A percentile compares a stretch with the other conserved stretches of the same genome.
Evolutionary conservation across 2,888 invertebrate genomes (phyloP).

Genomic region (Graphium colonna): DNA sequence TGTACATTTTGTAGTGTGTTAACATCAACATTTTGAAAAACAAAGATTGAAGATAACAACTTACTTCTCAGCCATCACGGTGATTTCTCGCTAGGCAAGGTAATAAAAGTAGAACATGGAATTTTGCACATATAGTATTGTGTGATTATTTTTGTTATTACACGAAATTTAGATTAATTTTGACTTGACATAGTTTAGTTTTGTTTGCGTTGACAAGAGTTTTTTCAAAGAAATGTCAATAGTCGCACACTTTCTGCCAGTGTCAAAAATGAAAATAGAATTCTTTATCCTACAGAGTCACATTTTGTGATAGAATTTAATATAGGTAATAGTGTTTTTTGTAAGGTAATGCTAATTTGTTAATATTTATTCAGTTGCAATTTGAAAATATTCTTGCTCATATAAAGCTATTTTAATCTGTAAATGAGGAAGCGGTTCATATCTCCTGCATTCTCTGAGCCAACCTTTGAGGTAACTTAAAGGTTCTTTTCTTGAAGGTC

Average conservation of each 20-base stretch:
- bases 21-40: constrained; percentile 40
- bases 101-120: constrained; percentile 58
- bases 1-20: constrained; percentile 39
- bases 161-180: constrained; percentile 71
- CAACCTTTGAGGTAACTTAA: too few relatives aligned
- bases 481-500: too few relatives aligned
- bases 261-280: neutral
- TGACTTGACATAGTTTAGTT: constrained; percentile 57
- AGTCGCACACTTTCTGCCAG: constrained; percentile 1
- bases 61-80: constrained; percentile 71
- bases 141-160: constrained; percentile 57
- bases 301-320: neutral
- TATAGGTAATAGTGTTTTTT: neutral
- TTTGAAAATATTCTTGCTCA: too few relatives aligned
- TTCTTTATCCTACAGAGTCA: neutral
- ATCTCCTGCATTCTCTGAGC: too few relatives aligned
- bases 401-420: too few relatives aligned
- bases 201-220: constrained; percentile 75
- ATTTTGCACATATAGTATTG: constrained; percentile 53
- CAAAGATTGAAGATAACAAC: constrained; percentile 38
- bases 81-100: constrained; percentile 41
- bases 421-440: too few relatives aligned
- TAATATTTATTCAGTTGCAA: neutral
- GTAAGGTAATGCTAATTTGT: too few relatives aligned
- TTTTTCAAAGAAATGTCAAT: constrained; percentile 22